Evolutionary conservation across 1,140 invertebrate species (phyloP).

Genomic region (Pseudoatta argentina): DNA sequence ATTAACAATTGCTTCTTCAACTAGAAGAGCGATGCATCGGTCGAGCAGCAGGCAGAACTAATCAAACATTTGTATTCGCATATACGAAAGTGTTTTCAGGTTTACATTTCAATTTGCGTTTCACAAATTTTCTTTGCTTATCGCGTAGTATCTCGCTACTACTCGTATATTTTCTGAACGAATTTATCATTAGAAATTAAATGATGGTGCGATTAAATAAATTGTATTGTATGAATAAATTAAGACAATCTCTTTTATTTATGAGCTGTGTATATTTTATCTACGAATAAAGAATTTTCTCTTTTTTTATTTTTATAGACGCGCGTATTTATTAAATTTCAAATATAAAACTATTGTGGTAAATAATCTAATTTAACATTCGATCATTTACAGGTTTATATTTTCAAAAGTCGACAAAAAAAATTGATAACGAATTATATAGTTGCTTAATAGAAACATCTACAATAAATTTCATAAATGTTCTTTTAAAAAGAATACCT

Average conservation of each 20-base stretch:
- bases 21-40: neutral
- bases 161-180: too few species aligned
- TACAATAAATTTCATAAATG: neutral
- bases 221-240: neutral
- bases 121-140: constrained; percentile 10
- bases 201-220: neutral
- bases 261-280: too few species aligned
- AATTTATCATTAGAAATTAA: neutral
- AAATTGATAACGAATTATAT: neutral
- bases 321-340: too few species aligned
- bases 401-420: neutral
- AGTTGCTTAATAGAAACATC: neutral
- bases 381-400: neutral
- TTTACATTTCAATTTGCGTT: constrained; percentile 15
- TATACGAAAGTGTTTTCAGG: constrained; percentile 11
- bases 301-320: too few species aligned
- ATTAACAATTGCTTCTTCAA: constrained; percentile 52
- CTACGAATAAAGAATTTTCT: too few species aligned
- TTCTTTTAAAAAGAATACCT: neutral
- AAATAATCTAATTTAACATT: neutral
- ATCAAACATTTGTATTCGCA: constrained; percentile 33
- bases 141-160: neutral
- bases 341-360: too few species aligned
- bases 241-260: neutral
- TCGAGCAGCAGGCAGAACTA: constrained; percentile 27